A percentile compares a stretch with the other conserved stretches of the same genome.
Evolutionary conservation across 2,797 vertebrate species (phyloP).

Genomic region (Enoplosus armatus): DNA sequence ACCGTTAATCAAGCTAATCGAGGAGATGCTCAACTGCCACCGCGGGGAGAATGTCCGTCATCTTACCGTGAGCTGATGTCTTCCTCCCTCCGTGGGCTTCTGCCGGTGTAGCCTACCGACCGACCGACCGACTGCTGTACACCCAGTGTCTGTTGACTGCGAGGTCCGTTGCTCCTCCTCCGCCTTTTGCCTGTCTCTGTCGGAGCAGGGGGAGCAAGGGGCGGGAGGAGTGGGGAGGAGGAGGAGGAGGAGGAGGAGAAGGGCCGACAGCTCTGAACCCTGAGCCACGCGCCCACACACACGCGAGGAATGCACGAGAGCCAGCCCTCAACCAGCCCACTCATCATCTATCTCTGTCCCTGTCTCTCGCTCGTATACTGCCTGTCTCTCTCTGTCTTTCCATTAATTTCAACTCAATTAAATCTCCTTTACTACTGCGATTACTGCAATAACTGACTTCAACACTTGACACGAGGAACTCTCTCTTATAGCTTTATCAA

Average conservation of each 20-base stretch:
- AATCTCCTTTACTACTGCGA: constrained; percentile 4
- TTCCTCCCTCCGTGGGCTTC: constrained; percentile 50
- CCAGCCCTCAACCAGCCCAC: constrained; percentile 44
- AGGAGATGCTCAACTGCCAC: neutral
- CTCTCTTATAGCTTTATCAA: neutral
- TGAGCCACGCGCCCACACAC: constrained; percentile 73
- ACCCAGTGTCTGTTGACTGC: constrained; percentile 59
- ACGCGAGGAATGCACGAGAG: constrained; percentile 62
- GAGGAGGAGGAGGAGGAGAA: constrained; percentile 14
- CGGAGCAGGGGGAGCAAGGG: constrained; percentile 15
- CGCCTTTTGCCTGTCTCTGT: constrained; percentile 74
- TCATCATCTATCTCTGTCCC: constrained; percentile 27
- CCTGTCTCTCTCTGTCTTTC: constrained; percentile 12
- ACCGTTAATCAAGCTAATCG: constrained; percentile 38
- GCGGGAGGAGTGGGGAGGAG: too few relatives aligned
- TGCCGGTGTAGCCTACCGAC: constrained; percentile 50
- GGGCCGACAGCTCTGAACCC: constrained; percentile 61
- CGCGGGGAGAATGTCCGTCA: constrained; percentile 16
- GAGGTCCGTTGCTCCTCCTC: constrained; percentile 72
- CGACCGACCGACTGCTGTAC: constrained; percentile 37
- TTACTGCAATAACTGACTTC: constrained; percentile 12
- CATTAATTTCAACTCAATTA: constrained; percentile 10
- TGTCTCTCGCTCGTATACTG: neutral
- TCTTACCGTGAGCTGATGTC: constrained; percentile 72
- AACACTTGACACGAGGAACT: neutral